Conservation (phyloP, 2,113 vertebrate species). For the Maccullochella peelii region DNA sequence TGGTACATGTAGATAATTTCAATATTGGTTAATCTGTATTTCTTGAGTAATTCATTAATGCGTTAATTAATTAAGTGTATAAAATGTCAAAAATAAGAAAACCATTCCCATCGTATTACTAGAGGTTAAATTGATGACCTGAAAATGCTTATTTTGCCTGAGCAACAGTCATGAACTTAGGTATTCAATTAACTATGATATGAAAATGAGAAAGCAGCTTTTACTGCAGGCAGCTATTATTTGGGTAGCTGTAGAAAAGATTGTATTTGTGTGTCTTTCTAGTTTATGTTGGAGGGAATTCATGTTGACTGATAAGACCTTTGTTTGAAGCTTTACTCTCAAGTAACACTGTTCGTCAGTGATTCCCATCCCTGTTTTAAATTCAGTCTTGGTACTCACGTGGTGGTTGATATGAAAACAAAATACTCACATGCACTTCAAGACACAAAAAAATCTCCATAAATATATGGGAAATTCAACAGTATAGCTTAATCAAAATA, state of each 20-base stretch:
- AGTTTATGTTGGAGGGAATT: background rate
- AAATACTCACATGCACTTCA: background rate
- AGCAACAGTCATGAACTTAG: background rate
- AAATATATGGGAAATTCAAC: background rate
- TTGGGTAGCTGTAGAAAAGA: background rate
- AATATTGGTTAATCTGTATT: background rate
- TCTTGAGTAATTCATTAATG: background rate
- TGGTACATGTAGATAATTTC: background rate
- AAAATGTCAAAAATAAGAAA: background rate
- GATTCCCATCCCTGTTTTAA: constrained; percentile 22
- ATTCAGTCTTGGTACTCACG: constrained; percentile 23
- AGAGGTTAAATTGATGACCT: background rate
- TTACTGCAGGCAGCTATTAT: background rate
- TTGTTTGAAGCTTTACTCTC: constrained; percentile 26
- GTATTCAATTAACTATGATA: background rate
- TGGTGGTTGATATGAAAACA: constrained; percentile 1
- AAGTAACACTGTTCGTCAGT: constrained; percentile 1
- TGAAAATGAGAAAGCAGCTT: background rate
- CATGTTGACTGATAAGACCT: constrained; percentile 10
- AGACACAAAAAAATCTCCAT: background rate
- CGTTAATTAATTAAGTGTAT: background rate
- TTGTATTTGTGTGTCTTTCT: background rate
- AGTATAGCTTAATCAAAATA: background rate
- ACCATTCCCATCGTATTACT: background rate
- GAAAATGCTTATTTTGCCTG: background rate